A percentile compares a stretch with the other conserved stretches of the same genome.
Evolutionary conservation across 2,113 vertebrate species (phyloP).

Genomic region (human): GRCh38 chr4:63551001-63551500

Average conservation of each 20-base stretch:
- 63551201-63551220: neutral
- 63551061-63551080: neutral
- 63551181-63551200: neutral
- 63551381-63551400: neutral
- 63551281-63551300: neutral
- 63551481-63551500: neutral
- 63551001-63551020: neutral
- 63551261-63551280: neutral
- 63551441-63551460: neutral
- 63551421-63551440: neutral
- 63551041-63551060: neutral
- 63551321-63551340: neutral
- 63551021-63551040: neutral
- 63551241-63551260: neutral
- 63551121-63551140: neutral
- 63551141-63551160: neutral
- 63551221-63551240: neutral
- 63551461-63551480: neutral
- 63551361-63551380: neutral
- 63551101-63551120: neutral
- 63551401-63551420: neutral
- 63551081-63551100: neutral
- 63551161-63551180: neutral
- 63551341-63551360: neutral
- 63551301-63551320: neutral